phyloP scores from a whole-genome alignment of 2,113 vertebrate genomes.

The Benitochromis conjunctus region DNA sequence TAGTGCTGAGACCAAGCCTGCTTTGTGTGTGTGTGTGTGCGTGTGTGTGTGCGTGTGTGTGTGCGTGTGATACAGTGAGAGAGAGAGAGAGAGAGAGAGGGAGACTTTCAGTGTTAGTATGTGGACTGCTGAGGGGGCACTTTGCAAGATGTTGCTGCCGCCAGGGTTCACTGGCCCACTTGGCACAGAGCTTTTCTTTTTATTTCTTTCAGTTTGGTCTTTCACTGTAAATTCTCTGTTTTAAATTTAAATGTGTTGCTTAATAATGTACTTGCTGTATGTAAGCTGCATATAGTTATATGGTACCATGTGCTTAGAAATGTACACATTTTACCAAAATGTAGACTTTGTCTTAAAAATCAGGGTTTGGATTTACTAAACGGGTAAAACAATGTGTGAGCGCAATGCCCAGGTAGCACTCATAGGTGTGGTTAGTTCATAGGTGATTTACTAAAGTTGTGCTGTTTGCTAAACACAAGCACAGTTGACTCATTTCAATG shows the following conservation, averaged over 20 bases:
- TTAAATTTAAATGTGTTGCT: not conserved
- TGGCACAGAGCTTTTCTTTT: constrained; percentile 2
- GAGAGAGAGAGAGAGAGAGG: not conserved
- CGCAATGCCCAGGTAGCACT: not conserved
- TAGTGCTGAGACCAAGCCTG: not conserved
- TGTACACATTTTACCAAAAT: not conserved
- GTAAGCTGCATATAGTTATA: not conserved
- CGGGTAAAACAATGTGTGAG: not conserved
- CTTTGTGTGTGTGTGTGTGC: not conserved
- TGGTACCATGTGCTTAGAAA: not conserved
- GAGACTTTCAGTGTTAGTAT: not conserved
- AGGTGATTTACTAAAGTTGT: not conserved
- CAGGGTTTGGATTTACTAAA: not conserved
- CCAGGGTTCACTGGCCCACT: constrained; percentile 44
- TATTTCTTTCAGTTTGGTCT: not conserved
- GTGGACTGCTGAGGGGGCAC: constrained; percentile 42
- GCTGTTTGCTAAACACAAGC: not conserved
- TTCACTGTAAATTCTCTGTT: not conserved
- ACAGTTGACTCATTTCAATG: not conserved
- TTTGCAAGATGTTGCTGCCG: constrained; percentile 32
- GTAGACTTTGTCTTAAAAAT: not conserved
- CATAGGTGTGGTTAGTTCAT: not conserved
- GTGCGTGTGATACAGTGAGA: not conserved
- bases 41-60: not conserved
- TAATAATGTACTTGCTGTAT: not conserved